A percentile compares a stretch with the other conserved stretches of the same genome.
Evolutionary conservation across 2,797 vertebrate species (phyloP).

Genomic region (Tympanoctomys barrerae): DNA sequence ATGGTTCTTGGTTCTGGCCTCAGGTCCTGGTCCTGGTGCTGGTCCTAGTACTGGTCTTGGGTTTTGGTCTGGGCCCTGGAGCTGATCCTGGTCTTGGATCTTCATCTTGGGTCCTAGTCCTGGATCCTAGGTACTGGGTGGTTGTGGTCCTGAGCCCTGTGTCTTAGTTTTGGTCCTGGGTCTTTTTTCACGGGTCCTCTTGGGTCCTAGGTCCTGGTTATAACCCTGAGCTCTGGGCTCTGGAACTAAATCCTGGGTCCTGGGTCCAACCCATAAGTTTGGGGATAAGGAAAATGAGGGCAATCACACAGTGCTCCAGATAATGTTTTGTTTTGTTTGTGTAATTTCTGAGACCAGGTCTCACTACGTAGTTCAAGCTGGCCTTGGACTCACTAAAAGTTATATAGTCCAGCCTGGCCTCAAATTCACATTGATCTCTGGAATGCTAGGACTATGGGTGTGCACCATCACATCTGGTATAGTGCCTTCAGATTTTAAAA

Average conservation of each 20-base stretch:
- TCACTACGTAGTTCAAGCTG: neutral
- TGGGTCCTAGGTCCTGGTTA: neutral
- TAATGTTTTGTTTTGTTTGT: neutral
- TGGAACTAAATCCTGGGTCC: neutral
- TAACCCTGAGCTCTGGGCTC: neutral
- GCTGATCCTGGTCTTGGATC: too few relatives aligned
- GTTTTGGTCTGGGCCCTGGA: neutral
- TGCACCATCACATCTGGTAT: neutral
- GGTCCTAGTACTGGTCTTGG: too few relatives aligned
- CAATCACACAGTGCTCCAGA: neutral
- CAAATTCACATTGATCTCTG: neutral
- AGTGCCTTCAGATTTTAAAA: neutral
- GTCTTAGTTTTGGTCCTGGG: neutral
- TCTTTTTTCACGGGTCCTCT: neutral
- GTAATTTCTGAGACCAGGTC: neutral
- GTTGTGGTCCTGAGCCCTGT: neutral
- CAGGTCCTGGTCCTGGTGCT: neutral
- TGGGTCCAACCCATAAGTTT: neutral
- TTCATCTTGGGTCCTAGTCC: neutral
- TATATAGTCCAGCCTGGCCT: neutral
- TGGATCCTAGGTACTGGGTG: neutral
- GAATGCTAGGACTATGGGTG: neutral
- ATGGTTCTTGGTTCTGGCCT: neutral
- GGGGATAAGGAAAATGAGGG: neutral
- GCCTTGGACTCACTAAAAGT: neutral